These are phyloP conservation scores for Suricata suricatta DNA, from an alignment of 2,113 vertebrate species.

Conservation along the genomic window DNA sequence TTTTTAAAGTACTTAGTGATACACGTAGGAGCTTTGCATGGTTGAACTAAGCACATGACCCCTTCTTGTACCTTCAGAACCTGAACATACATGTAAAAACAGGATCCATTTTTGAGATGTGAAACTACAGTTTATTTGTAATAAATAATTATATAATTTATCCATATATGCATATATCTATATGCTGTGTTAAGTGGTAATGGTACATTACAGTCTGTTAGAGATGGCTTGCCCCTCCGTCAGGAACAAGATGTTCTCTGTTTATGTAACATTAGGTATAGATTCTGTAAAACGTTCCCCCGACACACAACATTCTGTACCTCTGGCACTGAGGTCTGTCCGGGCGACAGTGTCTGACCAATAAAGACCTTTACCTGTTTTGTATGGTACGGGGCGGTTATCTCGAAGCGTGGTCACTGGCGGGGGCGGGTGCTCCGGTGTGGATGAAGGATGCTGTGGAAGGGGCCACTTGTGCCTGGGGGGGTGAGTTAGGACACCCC, in stretches of 20 bases:
- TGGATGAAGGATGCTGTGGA: background rate
- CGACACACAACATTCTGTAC: constrained; percentile 68
- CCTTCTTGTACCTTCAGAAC: constrained; percentile 81
- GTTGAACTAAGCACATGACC: constrained; percentile 80
- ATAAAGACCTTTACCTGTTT: constrained; percentile 84
- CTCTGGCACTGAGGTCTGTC: constrained; percentile 69
- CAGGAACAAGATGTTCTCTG: background rate
- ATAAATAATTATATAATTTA: constrained; percentile 71
- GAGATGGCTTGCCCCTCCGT: constrained; percentile 57
- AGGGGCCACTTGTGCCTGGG: background rate
- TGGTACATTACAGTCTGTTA: constrained; percentile 69
- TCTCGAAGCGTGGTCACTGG: background rate
- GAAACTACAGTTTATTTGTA: constrained; percentile 72
- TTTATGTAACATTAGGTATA: constrained; percentile 58
- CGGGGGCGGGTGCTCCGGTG: background rate
- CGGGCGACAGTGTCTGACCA: constrained; percentile 77
- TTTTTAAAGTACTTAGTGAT: constrained; percentile 79
- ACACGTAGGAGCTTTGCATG: constrained; percentile 84
- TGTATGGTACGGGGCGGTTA: constrained; percentile 71
- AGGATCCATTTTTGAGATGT: constrained; percentile 79
- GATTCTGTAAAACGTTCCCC: constrained; percentile 70
- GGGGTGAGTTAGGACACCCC: background rate
- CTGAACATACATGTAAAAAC: constrained; percentile 73
- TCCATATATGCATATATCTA: constrained; percentile 68
- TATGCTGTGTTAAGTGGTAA: constrained; percentile 78